Percentiles rank a stretch among this genome's conserved stretches.
phyloP scores from a whole-genome alignment of 2,888 invertebrate genomes.

The Callyntrura sp. region DNA sequence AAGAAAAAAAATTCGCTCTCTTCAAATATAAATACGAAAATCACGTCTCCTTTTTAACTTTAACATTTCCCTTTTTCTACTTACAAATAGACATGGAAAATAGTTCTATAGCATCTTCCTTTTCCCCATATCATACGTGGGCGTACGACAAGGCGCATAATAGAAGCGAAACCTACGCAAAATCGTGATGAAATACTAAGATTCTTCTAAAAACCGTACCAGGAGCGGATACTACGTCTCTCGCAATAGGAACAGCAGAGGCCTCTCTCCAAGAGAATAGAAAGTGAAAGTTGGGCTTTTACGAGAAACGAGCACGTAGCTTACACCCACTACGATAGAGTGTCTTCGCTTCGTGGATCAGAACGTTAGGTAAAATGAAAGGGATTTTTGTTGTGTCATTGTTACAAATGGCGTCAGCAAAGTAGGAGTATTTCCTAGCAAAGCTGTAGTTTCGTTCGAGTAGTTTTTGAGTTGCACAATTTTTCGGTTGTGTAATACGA shows the following conservation, averaged over 20 bases:
- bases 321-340: background rate
- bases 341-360: slow-evolving; percentile 7
- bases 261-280: slow-evolving; percentile 27
- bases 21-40: too few species aligned
- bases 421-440: background rate
- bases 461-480: background rate
- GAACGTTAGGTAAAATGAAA: background rate
- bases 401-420: background rate
- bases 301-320: background rate
- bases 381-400: too few species aligned
- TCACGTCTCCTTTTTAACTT: too few species aligned
- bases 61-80: too few species aligned
- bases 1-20: too few species aligned
- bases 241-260: slow-evolving; percentile 22
- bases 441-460: background rate
- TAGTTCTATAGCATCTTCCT: too few species aligned
- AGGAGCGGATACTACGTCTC: background rate
- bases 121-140: too few species aligned
- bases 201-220: background rate
- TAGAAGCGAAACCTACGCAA: too few species aligned
- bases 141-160: too few species aligned
- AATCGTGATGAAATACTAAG: too few species aligned
- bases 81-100: too few species aligned
- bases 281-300: background rate
- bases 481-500: background rate